Conservation (phyloP, 2,888 invertebrate genomes). For the Archaeoteleia sp. region DNA sequence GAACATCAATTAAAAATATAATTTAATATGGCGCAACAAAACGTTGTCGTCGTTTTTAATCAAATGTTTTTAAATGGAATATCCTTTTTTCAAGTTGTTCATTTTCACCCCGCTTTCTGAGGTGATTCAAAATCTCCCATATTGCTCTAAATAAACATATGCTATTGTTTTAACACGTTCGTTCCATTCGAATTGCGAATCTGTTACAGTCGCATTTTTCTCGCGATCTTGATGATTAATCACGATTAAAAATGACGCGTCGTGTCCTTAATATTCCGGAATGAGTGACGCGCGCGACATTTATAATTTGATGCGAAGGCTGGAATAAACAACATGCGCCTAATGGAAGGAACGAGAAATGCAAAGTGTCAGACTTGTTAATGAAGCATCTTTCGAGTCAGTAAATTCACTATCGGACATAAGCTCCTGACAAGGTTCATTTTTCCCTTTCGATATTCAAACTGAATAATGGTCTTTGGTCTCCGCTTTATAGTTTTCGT, state of each 20-base stretch:
- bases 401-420: neutral
- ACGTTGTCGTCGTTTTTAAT: too few relatives aligned
- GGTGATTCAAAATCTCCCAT: too few relatives aligned
- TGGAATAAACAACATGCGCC: slow-evolving; percentile 29
- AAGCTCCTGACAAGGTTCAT: neutral
- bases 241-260: slow-evolving; percentile 48
- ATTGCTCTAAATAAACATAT: too few relatives aligned
- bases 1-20: too few relatives aligned
- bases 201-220: slow-evolving; percentile 33
- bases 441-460: neutral
- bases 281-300: slow-evolving; percentile 33
- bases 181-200: slow-evolving; percentile 11
- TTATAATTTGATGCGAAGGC: slow-evolving; percentile 41
- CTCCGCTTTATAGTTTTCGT: too few relatives aligned
- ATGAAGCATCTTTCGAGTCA: slow-evolving; percentile 9
- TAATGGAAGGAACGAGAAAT: slow-evolving; percentile 29
- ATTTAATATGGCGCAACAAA: too few relatives aligned
- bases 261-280: slow-evolving; percentile 42
- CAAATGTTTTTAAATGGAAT: too few relatives aligned
- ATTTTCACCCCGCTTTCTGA: too few relatives aligned
- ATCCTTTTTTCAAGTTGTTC: too few relatives aligned
- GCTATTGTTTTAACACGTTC: too few relatives aligned
- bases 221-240: slow-evolving; percentile 37
- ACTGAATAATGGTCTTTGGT: too few relatives aligned
- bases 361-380: slow-evolving; percentile 23